A percentile compares a stretch with the other conserved stretches of the same genome.
These are phyloP conservation scores for Thelaira solivaga DNA, from an alignment of 2,888 invertebrate genomes.

Conservation along the genomic window DNA sequence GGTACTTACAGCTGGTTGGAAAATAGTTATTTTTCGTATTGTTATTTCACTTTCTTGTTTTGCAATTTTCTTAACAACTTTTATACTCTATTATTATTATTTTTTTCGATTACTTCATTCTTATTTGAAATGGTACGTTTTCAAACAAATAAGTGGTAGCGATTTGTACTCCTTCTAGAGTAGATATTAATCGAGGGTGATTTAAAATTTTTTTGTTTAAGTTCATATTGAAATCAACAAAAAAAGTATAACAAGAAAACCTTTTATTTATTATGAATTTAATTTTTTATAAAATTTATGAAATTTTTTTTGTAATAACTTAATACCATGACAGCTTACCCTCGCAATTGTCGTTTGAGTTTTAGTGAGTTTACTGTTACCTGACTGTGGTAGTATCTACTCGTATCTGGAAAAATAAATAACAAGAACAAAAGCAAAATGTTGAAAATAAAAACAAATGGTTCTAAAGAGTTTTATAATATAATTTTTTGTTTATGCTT, in stretches of 20 bases:
- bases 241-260: too few species aligned
- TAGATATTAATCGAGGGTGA: constrained; percentile 10
- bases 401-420: too few species aligned
- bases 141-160: background rate
- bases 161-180: background rate
- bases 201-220: background rate
- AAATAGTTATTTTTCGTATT: constrained; percentile 38
- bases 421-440: background rate
- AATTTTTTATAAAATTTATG: too few species aligned
- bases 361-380: background rate
- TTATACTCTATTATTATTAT: constrained; percentile 36
- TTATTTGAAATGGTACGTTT: background rate
- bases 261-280: background rate
- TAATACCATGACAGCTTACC: too few species aligned
- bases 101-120: background rate
- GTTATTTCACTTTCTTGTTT: constrained; percentile 45
- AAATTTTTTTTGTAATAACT: too few species aligned
- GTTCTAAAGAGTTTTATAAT: constrained; percentile 5
- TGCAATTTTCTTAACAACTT: constrained; percentile 43
- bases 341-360: background rate
- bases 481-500: background rate
- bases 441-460: constrained; percentile 17
- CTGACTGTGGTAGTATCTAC: background rate
- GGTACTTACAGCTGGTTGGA: constrained; percentile 24
- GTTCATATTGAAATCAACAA: too few species aligned